Base-by-base conservation (phyloP, 1,140 invertebrate species). In the Lasaia peninsularis region DNA sequence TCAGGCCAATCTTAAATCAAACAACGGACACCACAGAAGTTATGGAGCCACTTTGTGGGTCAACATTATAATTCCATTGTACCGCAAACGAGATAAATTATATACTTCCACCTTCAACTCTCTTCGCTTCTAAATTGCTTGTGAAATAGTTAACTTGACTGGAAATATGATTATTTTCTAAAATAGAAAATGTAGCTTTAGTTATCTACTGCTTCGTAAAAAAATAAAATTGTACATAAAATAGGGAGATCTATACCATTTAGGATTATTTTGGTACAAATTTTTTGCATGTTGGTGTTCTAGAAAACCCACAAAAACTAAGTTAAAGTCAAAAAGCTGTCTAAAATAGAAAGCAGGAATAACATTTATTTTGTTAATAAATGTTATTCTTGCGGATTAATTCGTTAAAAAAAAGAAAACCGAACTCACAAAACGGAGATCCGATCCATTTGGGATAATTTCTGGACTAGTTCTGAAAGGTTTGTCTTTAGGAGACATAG, bases 61-160 rank as follows among this genome's bases (percentile, higher is more conserved):
- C 44, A 48, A 48, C 44, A 20, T 48, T 48, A 48, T 48, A 48
- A 48, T 48, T 11, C 16, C 10, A 48, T n/a, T 44, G 40, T 18
- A 44, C 18, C 14, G 18, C 14, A 44, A 44, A 44, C 18, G 40
- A 44, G 40, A 44, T 44, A 44, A 44, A 44, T 44, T 44, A 37
- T 37, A 37, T 37, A 10, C 16, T 44, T 44, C 16, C 14, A 44
- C 9, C 40, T 16, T 44, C 5, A 44, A 44, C 40, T 44, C 40
- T 44, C 40, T 44, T 44, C 40, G 18, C 40, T 1, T 16, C 18
- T 20, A 44, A 44, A 44, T 44, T 44, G 40, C 40, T 44, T 44
- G 11, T 11, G 40, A 44, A 44, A 44, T 44, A 1, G 40, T 44
- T 28, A 28, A 28, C 24, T n/a, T n/a, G n/a, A n/a, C n/a, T n/a